Conservation (phyloP, 2,888 invertebrate genomes). For the Penaeus monodon region DNA sequence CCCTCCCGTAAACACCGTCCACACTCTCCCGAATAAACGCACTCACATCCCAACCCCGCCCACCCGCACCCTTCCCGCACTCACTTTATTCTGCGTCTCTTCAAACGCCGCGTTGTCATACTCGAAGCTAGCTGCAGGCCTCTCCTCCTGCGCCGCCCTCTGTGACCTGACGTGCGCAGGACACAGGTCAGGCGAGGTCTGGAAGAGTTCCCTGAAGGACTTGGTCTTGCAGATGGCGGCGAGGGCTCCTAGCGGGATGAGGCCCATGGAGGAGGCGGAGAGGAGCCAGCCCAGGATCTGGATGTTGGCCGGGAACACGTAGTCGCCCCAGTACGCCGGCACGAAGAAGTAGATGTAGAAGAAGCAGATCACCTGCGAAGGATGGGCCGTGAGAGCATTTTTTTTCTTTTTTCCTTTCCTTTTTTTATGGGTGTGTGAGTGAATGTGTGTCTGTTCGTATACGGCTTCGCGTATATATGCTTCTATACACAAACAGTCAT, state of each 20-base stretch:
- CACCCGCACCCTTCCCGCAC: no score
- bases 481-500: no score
- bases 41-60: neutral
- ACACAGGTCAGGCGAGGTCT: slow-evolving; percentile 42
- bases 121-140: slow-evolving; percentile 10
- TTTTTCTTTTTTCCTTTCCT: no score
- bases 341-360: slow-evolving; percentile 40
- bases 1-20: no score
- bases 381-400: no score
- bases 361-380: slow-evolving; percentile 45
- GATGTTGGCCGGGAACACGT: slow-evolving; percentile 39
- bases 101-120: slow-evolving; percentile 49
- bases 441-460: no score
- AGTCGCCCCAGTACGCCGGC: slow-evolving; percentile 46
- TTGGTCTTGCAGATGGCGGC: slow-evolving; percentile 36
- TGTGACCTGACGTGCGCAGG: slow-evolving; percentile 32
- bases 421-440: no score
- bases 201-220: slow-evolving; percentile 7
- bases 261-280: slow-evolving; percentile 13
- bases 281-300: slow-evolving; percentile 49
- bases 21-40: neutral
- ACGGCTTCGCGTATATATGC: no score
- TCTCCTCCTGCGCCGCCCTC: neutral
- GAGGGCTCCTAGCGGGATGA: slow-evolving; percentile 34
- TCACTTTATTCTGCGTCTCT: slow-evolving; percentile 10